A percentile compares a stretch with the other conserved stretches of the same genome.
phyloP scores from a whole-genome alignment of 2,888 invertebrate genomes.

The Trichacis sp. region DNA sequence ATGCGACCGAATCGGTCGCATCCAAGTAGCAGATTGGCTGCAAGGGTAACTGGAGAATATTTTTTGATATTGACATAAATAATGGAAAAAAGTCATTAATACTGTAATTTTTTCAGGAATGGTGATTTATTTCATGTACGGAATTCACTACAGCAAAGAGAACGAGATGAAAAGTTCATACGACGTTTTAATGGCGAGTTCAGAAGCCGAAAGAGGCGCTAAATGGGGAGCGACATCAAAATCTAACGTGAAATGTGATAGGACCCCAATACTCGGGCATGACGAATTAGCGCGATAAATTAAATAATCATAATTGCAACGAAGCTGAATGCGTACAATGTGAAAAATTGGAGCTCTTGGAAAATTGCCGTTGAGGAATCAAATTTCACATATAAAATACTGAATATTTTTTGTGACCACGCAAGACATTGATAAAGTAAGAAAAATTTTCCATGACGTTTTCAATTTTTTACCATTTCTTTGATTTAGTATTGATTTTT shows the following conservation, averaged over 20 bases:
- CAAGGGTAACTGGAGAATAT: too few species aligned
- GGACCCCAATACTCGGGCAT: conserved; percentile 57
- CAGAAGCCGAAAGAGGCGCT: conserved; percentile 72
- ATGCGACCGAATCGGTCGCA: too few species aligned
- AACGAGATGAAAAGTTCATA: conserved; percentile 75
- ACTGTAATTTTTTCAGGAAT: conserved; percentile 79
- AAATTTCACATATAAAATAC: neutral
- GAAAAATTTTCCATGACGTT: too few species aligned
- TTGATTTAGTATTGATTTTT: too few species aligned
- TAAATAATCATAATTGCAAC: neutral
- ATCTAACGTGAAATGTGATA: conserved; percentile 60
- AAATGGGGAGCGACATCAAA: conserved; percentile 73
- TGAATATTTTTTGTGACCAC: too few species aligned
- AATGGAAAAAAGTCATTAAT: too few species aligned
- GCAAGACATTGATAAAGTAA: too few species aligned
- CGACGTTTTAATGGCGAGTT: conserved; percentile 76
- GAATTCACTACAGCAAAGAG: conserved; percentile 87
- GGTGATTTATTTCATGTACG: conserved; percentile 85
- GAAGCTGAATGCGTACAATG: neutral
- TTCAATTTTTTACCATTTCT: too few species aligned
- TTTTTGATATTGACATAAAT: too few species aligned
- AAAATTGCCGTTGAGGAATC: neutral
- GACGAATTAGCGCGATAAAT: conserved; percentile 33
- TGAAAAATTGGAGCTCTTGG: neutral
- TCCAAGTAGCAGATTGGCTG: too few species aligned